phyloP scores from a whole-genome alignment of 2,113 vertebrate species.

The Indicator maculatus region DNA sequence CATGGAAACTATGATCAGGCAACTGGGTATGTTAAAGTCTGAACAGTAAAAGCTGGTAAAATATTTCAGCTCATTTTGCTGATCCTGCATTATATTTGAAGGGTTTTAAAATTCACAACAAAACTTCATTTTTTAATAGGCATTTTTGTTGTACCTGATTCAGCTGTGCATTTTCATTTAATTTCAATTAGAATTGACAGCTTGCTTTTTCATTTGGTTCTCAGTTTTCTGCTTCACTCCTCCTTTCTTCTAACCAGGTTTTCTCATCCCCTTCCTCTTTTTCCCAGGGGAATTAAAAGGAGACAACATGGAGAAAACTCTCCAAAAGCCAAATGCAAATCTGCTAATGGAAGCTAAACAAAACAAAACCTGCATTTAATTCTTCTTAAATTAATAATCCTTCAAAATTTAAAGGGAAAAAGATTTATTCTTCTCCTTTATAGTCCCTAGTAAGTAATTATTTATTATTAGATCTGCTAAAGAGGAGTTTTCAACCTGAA shows the following conservation, averaged over 20 bases:
- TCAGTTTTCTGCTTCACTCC: not conserved
- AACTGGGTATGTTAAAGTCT: not conserved
- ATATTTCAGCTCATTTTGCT: not conserved
- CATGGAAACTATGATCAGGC: not conserved
- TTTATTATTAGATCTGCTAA: not conserved
- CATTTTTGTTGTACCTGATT: not conserved
- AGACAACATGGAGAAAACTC: not conserved
- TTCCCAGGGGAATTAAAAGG: not conserved
- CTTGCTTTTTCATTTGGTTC: not conserved
- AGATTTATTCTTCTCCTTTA: not conserved
- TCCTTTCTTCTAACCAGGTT: not conserved
- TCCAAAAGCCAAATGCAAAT: slow-evolving; percentile 29
- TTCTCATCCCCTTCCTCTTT: not conserved
- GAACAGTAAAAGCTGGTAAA: not conserved
- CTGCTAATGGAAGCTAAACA: not conserved
- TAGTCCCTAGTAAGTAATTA: not conserved
- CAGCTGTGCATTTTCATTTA: slow-evolving; percentile 19
- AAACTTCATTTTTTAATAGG: not conserved
- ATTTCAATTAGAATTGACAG: slow-evolving; percentile 19
- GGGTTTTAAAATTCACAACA: not conserved
- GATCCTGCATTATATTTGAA: not conserved
- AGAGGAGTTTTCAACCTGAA: not conserved
- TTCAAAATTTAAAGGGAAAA: not conserved
- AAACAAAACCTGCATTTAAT: not conserved
- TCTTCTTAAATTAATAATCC: not conserved